A percentile compares a stretch with the other conserved stretches of the same genome.
These are phyloP conservation scores for Agonopterix alstromeriana DNA, from an alignment of 2,888 invertebrate species.

Conservation along the genomic window DNA sequence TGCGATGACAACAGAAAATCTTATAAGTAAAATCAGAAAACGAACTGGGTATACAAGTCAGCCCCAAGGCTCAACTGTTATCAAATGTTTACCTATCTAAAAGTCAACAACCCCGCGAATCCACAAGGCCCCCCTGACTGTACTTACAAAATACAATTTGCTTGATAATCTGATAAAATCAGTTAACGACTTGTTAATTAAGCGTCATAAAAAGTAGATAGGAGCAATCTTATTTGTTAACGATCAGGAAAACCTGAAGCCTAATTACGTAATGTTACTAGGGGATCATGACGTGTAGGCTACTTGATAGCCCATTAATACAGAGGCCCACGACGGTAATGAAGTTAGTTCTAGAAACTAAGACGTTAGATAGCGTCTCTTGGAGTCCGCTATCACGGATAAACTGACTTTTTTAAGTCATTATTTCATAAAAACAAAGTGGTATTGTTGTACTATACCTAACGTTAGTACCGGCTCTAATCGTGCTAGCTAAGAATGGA, in stretches of 20 bases:
- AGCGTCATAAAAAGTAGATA: background rate
- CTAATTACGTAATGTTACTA: background rate
- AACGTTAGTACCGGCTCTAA: constrained; percentile 11
- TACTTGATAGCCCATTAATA: background rate
- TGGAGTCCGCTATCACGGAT: no score
- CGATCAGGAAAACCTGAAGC: background rate
- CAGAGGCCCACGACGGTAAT: no score
- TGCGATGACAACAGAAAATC: constrained; percentile 6
- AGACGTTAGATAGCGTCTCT: no score
- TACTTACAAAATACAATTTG: no score
- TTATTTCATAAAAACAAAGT: no score
- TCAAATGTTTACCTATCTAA: background rate
- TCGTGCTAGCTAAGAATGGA: constrained; percentile 23
- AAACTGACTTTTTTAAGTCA: no score
- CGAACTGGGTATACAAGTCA: no score
- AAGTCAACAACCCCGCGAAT: background rate
- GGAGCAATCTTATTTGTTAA: background rate
- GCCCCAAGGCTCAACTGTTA: background rate
- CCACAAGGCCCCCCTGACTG: no score
- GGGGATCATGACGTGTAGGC: background rate
- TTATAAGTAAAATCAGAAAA: no score
- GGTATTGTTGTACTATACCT: constrained; percentile 1
- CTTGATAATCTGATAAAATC: background rate
- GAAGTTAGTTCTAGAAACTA: no score
- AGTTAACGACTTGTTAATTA: background rate